Evolutionary conservation across 2,888 invertebrate genomes (phyloP).

Genomic region (Cephus pygmeus): DNA sequence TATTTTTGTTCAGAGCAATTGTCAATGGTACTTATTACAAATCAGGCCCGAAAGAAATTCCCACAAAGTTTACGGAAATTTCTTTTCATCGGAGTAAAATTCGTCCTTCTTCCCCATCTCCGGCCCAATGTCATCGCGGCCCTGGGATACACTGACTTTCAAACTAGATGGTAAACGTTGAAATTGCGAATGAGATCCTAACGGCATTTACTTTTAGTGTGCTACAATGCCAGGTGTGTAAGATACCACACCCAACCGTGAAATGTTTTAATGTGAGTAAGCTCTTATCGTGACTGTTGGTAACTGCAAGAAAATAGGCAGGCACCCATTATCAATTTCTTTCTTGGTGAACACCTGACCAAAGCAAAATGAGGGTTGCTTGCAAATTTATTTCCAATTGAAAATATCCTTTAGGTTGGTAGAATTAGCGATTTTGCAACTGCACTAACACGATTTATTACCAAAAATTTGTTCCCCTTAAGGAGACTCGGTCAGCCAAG

Average conservation of each 20-base stretch:
- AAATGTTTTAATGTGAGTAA: background rate
- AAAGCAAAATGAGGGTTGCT: background rate
- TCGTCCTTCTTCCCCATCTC: background rate
- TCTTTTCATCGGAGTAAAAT: background rate
- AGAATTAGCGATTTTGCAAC: background rate
- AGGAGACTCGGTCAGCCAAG: too few species aligned
- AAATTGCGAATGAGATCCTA: slow-evolving; percentile 16
- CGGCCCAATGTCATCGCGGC: background rate
- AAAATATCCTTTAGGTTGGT: background rate
- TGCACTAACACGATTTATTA: too few species aligned
- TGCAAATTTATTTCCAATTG: background rate
- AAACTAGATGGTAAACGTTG: slow-evolving; percentile 22
- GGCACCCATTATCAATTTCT: background rate
- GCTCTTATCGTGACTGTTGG: background rate
- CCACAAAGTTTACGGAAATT: background rate
- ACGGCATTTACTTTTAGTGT: background rate
- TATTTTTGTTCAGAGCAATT: background rate
- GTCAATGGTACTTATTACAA: background rate
- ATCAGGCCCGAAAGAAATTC: background rate
- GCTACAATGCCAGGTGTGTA: background rate
- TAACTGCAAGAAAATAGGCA: background rate
- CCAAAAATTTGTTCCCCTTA: too few species aligned
- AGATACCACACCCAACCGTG: background rate
- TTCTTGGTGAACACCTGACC: background rate
- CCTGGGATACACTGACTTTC: background rate